Percentiles rank a stretch among this genome's conserved stretches.
phyloP scores from a whole-genome alignment of 2,113 vertebrate genomes.

The human (Homo sapiens) region GRCh38 chr12:872501-873000 shows the following conservation, averaged over 20 bases:
- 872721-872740: constrained; percentile 19
- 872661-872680: neutral
- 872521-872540: neutral
- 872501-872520: neutral
- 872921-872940: neutral
- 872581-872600: constrained; percentile 38
- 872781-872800: neutral
- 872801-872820: neutral
- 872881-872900: neutral
- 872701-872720: constrained; percentile 24
- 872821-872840: neutral
- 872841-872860: neutral
- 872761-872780: constrained; percentile 1
- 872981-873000: neutral
- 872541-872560: neutral
- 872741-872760: constrained; percentile 18
- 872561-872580: neutral
- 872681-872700: neutral
- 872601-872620: neutral
- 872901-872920: neutral
- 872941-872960: neutral
- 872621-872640: constrained; percentile 1
- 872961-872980: neutral
- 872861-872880: neutral
- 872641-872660: constrained; percentile 33